Evolutionary conservation across 2,888 invertebrate species (phyloP).

Genomic region (Diachrysia chrysitis): DNA sequence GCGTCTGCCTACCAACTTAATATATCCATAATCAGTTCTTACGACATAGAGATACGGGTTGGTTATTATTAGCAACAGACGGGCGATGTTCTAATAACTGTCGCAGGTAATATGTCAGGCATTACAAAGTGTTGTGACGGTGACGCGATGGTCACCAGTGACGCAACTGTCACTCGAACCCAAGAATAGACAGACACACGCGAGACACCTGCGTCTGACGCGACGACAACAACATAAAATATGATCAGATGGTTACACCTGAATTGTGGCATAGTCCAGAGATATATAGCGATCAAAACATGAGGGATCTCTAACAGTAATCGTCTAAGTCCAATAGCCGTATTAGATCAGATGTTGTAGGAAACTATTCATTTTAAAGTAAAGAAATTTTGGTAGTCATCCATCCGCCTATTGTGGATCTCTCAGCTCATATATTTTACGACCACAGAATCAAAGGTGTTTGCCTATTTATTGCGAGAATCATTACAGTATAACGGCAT

Average conservation of each 20-base stretch:
- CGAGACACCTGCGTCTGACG: constrained; percentile 78
- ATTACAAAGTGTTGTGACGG: constrained; percentile 38
- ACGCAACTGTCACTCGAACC: constrained; percentile 71
- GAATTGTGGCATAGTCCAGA: background rate
- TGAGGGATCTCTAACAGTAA: no score
- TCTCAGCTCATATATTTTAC: background rate
- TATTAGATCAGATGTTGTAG: no score
- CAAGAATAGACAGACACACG: constrained; percentile 78
- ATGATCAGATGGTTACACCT: background rate
- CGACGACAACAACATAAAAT: constrained; percentile 31
- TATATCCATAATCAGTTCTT: constrained; percentile 8
- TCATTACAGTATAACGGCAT: background rate
- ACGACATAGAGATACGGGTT: constrained; percentile 17
- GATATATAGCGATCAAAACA: background rate
- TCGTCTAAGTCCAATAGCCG: no score
- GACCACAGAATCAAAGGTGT: background rate
- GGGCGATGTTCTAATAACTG: constrained; percentile 42
- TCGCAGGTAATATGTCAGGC: constrained; percentile 47
- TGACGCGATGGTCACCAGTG: constrained; percentile 44
- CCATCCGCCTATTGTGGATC: background rate
- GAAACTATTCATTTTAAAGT: no score
- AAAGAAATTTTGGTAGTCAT: background rate
- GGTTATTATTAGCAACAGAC: constrained; percentile 38
- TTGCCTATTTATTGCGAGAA: background rate
- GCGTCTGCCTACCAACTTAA: background rate